Percentiles rank a stretch among this genome's conserved stretches.
These are phyloP conservation scores for Pollenia amentaria DNA, from an alignment of 2,888 invertebrate genomes.

Conservation along the genomic window DNA sequence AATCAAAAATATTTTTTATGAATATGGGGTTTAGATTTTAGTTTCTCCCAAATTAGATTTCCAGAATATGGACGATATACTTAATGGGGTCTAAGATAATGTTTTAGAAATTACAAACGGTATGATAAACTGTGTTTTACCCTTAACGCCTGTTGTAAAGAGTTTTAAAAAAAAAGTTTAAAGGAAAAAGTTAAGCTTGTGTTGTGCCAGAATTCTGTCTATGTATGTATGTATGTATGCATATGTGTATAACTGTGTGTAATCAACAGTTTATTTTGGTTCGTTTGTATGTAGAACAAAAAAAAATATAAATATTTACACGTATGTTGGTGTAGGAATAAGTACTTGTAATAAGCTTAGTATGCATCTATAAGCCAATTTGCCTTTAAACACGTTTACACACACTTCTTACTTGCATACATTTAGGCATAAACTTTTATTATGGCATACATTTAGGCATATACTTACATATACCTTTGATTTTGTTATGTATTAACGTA, in stretches of 20 bases:
- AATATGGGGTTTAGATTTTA: no score
- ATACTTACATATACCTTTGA: no score
- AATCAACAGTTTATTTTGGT: slow-evolving; percentile 27
- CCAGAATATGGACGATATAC: no score
- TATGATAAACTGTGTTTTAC: no score
- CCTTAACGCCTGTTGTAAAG: no score
- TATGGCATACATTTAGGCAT: no score
- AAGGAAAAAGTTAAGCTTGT: background rate
- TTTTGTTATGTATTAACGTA: background rate
- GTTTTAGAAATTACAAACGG: no score
- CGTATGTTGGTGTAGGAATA: background rate
- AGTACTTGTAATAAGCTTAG: slow-evolving; percentile 8
- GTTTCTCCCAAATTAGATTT: no score
- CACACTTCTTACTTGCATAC: background rate
- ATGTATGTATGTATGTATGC: background rate
- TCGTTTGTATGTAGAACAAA: background rate
- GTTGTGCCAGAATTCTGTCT: background rate
- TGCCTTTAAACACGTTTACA: background rate
- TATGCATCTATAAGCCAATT: slow-evolving; percentile 45
- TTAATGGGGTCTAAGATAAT: no score
- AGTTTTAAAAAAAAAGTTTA: background rate
- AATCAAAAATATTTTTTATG: no score
- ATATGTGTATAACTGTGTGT: background rate
- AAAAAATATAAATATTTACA: slow-evolving; percentile 16
- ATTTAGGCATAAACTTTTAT: background rate